Conservation (phyloP, 2,797 vertebrate genomes). For the Melanotaenia pygmaea region DNA sequence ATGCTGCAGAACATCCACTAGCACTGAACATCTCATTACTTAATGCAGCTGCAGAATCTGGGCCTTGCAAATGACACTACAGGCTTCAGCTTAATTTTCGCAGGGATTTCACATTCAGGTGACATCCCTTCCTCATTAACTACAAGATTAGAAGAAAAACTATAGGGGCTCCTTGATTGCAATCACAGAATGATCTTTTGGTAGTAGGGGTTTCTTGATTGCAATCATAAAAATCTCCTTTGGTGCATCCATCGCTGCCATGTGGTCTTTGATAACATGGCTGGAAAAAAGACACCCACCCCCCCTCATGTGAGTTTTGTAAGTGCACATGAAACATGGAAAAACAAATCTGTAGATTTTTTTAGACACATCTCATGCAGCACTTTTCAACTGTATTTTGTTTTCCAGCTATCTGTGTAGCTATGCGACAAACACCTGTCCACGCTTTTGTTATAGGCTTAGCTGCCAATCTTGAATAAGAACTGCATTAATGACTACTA, state of each 20-base stretch:
- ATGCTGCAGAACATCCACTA: neutral
- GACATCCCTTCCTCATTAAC: conserved; percentile 43
- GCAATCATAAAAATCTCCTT: conserved; percentile 60
- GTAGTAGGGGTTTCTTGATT: conserved; percentile 57
- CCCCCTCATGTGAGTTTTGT: conserved; percentile 5
- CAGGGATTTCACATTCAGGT: conserved; percentile 26
- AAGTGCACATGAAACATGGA: neutral
- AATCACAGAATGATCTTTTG: conserved; percentile 58
- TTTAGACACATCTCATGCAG: neutral
- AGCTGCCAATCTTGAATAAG: conserved; percentile 11
- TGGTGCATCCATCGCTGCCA: conserved; percentile 37
- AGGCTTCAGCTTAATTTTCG: conserved; percentile 22
- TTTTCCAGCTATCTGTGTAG: conserved; percentile 27
- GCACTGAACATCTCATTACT: conserved; percentile 1
- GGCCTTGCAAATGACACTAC: conserved; percentile 3
- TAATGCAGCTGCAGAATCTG: conserved; percentile 2
- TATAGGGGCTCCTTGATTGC: conserved; percentile 66
- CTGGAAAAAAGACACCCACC: conserved; percentile 1
- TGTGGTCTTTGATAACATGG: conserved; percentile 43
- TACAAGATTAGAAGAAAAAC: conserved; percentile 43
- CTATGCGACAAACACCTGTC: conserved; percentile 6
- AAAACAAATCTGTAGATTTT: neutral
- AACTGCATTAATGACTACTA: conserved; percentile 25
- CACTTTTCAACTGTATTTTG: conserved; percentile 37
- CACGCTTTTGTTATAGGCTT: conserved; percentile 13